Base-by-base conservation (phyloP, 1,140 invertebrate species). In the Xylocopa sonorina region DNA sequence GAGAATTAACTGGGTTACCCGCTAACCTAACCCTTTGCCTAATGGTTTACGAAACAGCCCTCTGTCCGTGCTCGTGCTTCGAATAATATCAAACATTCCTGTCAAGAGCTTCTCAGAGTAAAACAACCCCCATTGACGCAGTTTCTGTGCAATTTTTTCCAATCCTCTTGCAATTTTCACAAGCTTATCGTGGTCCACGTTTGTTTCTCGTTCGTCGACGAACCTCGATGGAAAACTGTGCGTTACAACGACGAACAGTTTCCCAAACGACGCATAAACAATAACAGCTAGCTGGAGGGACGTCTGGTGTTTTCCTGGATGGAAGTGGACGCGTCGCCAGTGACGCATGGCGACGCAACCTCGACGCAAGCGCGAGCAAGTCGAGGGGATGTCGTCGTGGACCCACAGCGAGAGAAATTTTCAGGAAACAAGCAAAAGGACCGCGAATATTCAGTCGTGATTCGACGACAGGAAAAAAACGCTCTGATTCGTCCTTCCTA, bases 1-100 rank as follows among this genome's bases (percentile, higher is more conserved):
- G 76, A 51, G 67, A 63, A 71, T 72, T 71, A 78, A 78, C 46
- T 62, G 38, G 67, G 76, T 78, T 72, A 72, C 67, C 53, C 50
- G 32, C 21, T 41, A 67, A 27, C 72, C 34, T 32, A 51, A 43
- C 34, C 67, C 67, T 48, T 58, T 58, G 34, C 67, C 46, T 72
- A 72, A 69, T 48, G 53, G 41, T 67, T 78, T 18, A 69, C 46
- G 57, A 62, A 78, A 62, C 55, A 50, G 43, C 46, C 16, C 9
- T 10, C 3, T 41, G 14, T 46, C 24, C 24, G 9, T 5, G 18
- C 63, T 2, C n/a, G 38, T 68, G n/a, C 12, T 34, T 9, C 24
- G 41, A 64, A 74, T 73, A 63, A 51, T 51, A 51, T 12, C n/a
- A 46, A 57, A 71, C 38, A 32, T 71, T 32, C 34, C 27, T n/a